Conservation (phyloP, 1,140 invertebrate genomes). For the Sminthurides bifidus region DNA sequence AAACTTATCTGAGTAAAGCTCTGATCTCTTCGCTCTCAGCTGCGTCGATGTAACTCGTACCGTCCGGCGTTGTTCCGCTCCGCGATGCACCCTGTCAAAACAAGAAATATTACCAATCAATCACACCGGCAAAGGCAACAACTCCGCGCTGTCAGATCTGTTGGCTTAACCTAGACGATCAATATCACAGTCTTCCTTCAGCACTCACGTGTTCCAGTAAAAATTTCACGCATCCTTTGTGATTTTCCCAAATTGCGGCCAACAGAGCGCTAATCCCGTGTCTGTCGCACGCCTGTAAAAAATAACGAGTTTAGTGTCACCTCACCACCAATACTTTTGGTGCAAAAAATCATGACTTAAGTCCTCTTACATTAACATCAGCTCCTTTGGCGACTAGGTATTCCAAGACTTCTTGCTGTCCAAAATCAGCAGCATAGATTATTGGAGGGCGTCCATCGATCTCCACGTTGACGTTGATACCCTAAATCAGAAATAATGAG, state of each 20-base stretch:
- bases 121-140: too few relatives aligned
- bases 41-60: constrained; percentile 68
- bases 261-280: constrained; percentile 84
- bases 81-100: constrained; percentile 64
- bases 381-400: constrained; percentile 79
- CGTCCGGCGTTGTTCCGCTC: constrained; percentile 71
- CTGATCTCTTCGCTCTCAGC: constrained; percentile 82
- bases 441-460: constrained; percentile 75
- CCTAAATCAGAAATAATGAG: constrained; percentile 42
- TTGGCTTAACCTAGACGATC: background rate
- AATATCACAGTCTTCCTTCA: background rate
- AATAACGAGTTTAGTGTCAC: constrained; percentile 27
- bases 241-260: constrained; percentile 91
- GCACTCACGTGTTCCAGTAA: constrained; percentile 66
- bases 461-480: constrained; percentile 69
- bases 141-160: too few relatives aligned
- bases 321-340: background rate
- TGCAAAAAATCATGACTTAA: background rate
- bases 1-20: constrained; percentile 24
- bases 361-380: constrained; percentile 73
- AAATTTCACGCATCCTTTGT: constrained; percentile 77
- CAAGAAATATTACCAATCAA: too few relatives aligned
- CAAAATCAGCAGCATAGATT: constrained; percentile 90
- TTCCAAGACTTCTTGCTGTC: constrained; percentile 77
- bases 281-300: constrained; percentile 67